Percentiles rank a stretch among this genome's conserved stretches.
These are phyloP conservation scores for Leptinotarsa texana DNA, from an alignment of 1,140 invertebrate genomes.

Conservation along the genomic window DNA sequence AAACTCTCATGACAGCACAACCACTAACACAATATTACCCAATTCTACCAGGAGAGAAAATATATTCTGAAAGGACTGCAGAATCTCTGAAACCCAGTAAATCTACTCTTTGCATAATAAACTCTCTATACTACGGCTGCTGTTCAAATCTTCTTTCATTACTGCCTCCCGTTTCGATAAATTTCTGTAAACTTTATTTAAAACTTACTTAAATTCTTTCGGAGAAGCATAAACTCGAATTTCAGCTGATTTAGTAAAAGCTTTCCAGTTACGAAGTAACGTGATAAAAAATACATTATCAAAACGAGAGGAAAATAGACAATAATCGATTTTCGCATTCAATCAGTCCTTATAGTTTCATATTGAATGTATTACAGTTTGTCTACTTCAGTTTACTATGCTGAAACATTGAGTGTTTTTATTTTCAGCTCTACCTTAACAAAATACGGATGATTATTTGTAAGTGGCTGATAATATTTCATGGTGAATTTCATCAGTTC, in stretches of 20 bases:
- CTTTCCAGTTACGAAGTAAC: not conserved
- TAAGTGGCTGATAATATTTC: too few relatives aligned
- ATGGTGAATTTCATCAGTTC: too few relatives aligned
- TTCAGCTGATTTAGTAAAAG: not conserved
- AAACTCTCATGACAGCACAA: too few relatives aligned
- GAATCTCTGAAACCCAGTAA: not conserved
- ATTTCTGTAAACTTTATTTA: conserved; percentile 17
- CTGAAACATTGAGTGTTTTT: too few relatives aligned
- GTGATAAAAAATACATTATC: conserved; percentile 13
- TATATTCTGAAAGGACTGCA: not conserved
- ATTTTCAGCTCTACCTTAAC: too few relatives aligned
- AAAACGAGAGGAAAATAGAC: not conserved
- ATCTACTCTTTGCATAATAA: not conserved
- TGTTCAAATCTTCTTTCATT: conserved; percentile 16
- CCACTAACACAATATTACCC: too few relatives aligned
- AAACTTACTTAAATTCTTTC: conserved; percentile 10
- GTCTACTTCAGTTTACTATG: too few relatives aligned
- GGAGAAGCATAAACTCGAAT: conserved; percentile 10
- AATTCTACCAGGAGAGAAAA: not conserved
- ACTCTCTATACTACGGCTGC: not conserved
- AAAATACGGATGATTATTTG: too few relatives aligned
- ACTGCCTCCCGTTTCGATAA: not conserved
- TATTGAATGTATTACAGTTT: too few relatives aligned
- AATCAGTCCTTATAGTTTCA: not conserved
- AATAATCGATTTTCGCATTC: not conserved